Evolutionary conservation across 2,113 vertebrate species (phyloP).

Genomic region (Anseranas semipalmata): DNA sequence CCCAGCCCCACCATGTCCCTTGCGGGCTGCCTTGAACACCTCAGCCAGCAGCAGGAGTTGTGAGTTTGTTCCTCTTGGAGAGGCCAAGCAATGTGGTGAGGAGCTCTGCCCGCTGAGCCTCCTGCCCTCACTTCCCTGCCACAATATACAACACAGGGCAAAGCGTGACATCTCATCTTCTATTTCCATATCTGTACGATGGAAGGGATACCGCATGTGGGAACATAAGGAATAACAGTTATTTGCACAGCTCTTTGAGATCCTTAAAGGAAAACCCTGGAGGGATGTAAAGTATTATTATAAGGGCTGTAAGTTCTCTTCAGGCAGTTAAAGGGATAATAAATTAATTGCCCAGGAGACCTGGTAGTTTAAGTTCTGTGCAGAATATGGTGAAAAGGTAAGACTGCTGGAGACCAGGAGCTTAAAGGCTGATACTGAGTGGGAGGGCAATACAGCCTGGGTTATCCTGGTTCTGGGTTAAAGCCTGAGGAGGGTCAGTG

Average conservation of each 20-base stretch:
- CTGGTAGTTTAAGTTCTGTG: background rate
- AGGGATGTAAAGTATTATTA: slow-evolving; percentile 19
- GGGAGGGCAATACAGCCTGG: background rate
- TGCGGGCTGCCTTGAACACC: background rate
- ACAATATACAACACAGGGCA: background rate
- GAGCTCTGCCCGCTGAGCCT: background rate
- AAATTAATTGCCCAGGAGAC: slow-evolving; percentile 51
- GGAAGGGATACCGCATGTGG: background rate
- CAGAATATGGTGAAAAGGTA: background rate
- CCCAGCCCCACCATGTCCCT: background rate
- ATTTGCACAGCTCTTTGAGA: slow-evolving; percentile 38
- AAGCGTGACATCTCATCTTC: background rate
- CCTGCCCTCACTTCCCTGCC: background rate
- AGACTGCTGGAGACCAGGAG: background rate
- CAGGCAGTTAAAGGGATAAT: slow-evolving; percentile 52
- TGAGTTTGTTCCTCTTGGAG: background rate
- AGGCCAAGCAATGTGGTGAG: background rate
- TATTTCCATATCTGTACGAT: background rate
- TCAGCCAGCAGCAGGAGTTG: background rate
- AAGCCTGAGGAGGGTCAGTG: background rate
- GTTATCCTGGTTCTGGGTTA: background rate
- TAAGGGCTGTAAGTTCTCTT: slow-evolving; percentile 42
- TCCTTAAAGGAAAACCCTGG: slow-evolving; percentile 16
- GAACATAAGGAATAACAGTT: background rate
- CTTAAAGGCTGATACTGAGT: background rate